A percentile compares a stretch with the other conserved stretches of the same genome.
Evolutionary conservation across 2,888 invertebrate species (phyloP).

Genomic region (Scaptomyza flava): DNA sequence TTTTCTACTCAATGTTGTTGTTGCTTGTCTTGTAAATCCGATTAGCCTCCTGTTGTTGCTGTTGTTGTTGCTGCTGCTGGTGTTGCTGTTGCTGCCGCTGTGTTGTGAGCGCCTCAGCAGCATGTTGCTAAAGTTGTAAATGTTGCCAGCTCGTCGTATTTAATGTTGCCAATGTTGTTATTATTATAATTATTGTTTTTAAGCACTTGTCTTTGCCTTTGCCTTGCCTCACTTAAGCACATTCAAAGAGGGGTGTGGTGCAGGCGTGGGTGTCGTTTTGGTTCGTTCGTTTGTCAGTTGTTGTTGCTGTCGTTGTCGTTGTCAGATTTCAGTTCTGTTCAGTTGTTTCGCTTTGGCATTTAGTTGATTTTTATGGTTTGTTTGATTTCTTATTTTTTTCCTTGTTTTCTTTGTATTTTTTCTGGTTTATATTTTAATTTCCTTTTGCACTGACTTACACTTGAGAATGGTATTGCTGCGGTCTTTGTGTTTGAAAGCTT

Average conservation of each 20-base stretch:
- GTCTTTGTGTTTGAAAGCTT: conserved; percentile 45
- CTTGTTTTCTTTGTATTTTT: conserved; percentile 13
- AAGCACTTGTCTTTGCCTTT: conserved; percentile 31
- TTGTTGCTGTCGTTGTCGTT: conserved; percentile 33
- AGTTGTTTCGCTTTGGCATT: conserved; percentile 63
- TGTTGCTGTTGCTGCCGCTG: conserved; percentile 44
- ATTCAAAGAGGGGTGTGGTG: conserved; percentile 34
- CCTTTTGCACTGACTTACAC: conserved; percentile 49
- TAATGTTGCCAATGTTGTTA: conserved; percentile 57
- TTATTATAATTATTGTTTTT: conserved; percentile 42
- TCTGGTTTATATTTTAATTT: conserved; percentile 60
- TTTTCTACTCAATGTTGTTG: conserved; percentile 47
- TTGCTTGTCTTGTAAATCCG: conserved; percentile 70
- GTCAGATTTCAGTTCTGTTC: conserved; percentile 49
- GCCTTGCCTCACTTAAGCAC: conserved; percentile 41
- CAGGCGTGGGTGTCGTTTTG: conserved; percentile 7
- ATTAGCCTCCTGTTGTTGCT: conserved; percentile 55
- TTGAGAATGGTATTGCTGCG: conserved; percentile 28
- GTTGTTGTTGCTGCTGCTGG: conserved; percentile 12
- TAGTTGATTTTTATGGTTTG: conserved; percentile 50
- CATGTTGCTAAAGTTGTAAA: conserved; percentile 61
- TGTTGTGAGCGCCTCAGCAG: conserved; percentile 60
- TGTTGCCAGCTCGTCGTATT: conserved; percentile 49
- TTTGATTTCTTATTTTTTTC: conserved; percentile 13
- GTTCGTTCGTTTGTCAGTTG: conserved; percentile 36